Percentiles rank a stretch among this genome's conserved stretches.
These are phyloP conservation scores for Cryptoblepharus egeriae DNA, from an alignment of 2,797 vertebrate genomes.

Conservation along the genomic window DNA sequence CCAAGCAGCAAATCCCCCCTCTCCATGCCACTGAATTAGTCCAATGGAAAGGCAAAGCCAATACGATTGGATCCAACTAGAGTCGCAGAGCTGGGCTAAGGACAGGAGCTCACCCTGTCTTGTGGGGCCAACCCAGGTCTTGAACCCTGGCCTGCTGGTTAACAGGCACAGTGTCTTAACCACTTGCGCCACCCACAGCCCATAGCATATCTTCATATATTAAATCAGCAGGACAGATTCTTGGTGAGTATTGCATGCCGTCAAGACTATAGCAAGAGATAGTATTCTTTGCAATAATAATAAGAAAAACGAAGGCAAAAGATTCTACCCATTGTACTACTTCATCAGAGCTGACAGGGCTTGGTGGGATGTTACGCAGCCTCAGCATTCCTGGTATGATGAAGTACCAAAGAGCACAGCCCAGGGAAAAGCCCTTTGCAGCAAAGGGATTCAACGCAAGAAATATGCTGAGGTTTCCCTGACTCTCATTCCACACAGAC, in stretches of 20 bases:
- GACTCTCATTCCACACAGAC: neutral
- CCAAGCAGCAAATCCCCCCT: too few species aligned
- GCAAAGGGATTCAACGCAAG: neutral
- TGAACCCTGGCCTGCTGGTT: too few species aligned
- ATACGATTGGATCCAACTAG: too few species aligned
- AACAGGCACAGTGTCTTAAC: too few species aligned
- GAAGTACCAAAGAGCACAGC: neutral
- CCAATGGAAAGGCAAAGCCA: too few species aligned
- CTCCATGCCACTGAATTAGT: too few species aligned
- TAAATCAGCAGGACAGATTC: slow-evolving; percentile 34
- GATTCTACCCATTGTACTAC: neutral
- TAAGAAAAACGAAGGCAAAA: neutral
- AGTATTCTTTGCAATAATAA: neutral
- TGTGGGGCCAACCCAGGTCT: too few species aligned
- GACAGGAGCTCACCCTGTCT: too few species aligned
- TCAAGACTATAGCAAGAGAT: neutral
- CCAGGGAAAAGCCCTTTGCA: neutral
- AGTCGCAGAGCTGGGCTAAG: too few species aligned
- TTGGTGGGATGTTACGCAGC: neutral
- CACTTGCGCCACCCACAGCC: too few species aligned
- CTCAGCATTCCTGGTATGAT: neutral
- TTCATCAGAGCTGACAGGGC: neutral
- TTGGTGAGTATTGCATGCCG: neutral
- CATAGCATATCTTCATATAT: slow-evolving; percentile 23
- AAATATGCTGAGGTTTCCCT: slow-evolving; percentile 12